Evolutionary conservation across 2,888 invertebrate genomes (phyloP).

Genomic region (Drosophila austrosaltans): DNA sequence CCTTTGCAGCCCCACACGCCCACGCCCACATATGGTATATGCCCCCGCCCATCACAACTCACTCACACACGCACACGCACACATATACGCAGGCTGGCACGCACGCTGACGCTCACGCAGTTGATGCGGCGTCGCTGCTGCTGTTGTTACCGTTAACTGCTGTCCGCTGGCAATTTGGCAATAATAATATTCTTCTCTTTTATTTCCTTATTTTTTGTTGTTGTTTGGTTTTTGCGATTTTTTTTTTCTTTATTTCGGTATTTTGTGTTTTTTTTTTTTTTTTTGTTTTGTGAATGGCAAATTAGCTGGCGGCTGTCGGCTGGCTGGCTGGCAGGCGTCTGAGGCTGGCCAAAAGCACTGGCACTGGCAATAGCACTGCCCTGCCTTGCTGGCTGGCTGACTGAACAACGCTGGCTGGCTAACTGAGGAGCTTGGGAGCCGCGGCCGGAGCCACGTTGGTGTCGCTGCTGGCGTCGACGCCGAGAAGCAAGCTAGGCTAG

Average conservation of each 20-base stretch:
- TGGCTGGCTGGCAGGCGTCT: constrained; percentile 35
- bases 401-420: constrained; percentile 9
- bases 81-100: constrained; percentile 29
- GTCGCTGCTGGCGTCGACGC: constrained; percentile 17
- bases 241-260: neutral
- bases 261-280: constrained; percentile 2
- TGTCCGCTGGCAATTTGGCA: constrained; percentile 37
- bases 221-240: constrained; percentile 15
- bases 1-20: constrained; percentile 15
- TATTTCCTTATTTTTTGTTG: constrained; percentile 20
- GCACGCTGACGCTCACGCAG: constrained; percentile 43
- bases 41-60: constrained; percentile 15
- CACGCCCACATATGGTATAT: constrained; percentile 18
- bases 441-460: constrained; percentile 7
- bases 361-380: constrained; percentile 33
- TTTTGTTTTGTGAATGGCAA: constrained; percentile 52
- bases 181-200: constrained; percentile 14
- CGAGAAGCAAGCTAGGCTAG: neutral
- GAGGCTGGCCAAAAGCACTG: constrained; percentile 33
- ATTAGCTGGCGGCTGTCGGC: constrained; percentile 56
- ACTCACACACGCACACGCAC: constrained; percentile 24
- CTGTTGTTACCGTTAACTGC: constrained; percentile 8
- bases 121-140: constrained; percentile 36
- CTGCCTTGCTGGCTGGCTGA: constrained; percentile 25
- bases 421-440: constrained; percentile 15